Base-by-base conservation (phyloP, 2,888 invertebrate species). In the Drosophila borealis region DNA sequence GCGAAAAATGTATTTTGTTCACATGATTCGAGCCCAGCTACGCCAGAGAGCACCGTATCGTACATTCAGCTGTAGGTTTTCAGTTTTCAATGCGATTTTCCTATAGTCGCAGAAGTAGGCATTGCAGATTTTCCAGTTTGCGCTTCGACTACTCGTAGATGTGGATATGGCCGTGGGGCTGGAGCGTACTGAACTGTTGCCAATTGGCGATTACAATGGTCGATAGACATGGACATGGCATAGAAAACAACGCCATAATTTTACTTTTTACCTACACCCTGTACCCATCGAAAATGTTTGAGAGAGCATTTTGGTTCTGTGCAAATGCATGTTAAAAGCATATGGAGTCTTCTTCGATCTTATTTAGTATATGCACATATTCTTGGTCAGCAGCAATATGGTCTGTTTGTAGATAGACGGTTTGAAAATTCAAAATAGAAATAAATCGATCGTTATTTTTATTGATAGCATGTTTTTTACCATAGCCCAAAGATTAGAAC, bases 241-340 rank as follows among this genome's bases (percentile, higher is more conserved):
- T 65, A 65, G 67, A 66, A 66, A 73, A 61, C 41, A 66, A 45
- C 60, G 59, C 67, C 77, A 69, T 82, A 55, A 72, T 78, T 80
- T 75, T 66, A 19, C 46, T 42, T 55, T 57, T 21, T 36, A n/a
- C 29, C 29, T 8, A 53, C 41, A 53, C 53, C 29, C 53, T 33
- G 17, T 14, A 51, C 11, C 21, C 49, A 9, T 17, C 17, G 19
- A 11, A 10, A 4, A 11, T 11, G 5, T 9, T 19, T 5, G 1
- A 1, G 13, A 36, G 10, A 36, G 36, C 36, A 39, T 51, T 21
- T 8, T 36, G 5, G 21, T n/a, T 50, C 36, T 29, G 29, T 29
- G 29, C 8, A 25, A 25, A 8, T 25, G 4, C 21, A 21, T 21
- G 21, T 49, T 49, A 34, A 17, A 14, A 14, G 4, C 14, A 25